Evolutionary conservation across 2,888 invertebrate species (phyloP).

Genomic region (Eupelmus urozonus): DNA sequence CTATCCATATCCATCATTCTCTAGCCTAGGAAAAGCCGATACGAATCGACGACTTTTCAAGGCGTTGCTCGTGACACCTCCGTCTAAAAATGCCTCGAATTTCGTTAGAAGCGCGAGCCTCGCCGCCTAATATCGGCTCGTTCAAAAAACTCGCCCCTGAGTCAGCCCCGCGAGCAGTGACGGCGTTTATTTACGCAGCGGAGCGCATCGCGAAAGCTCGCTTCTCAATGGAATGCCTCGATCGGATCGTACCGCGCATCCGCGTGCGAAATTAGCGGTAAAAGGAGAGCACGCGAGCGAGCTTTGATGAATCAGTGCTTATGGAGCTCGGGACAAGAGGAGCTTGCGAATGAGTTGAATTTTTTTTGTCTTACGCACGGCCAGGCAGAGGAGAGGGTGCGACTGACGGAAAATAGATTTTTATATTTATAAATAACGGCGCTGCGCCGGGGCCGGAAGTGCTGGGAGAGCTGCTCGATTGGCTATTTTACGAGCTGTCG

Average conservation of each 20-base stretch:
- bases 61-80: too few relatives aligned
- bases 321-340: too few relatives aligned
- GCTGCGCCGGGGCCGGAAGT: conserved; percentile 18
- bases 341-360: background rate
- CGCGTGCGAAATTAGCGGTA: too few relatives aligned
- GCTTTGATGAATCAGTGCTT: background rate
- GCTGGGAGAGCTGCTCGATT: conserved; percentile 3
- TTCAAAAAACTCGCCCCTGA: conserved; percentile 14
- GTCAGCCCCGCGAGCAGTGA: conserved; percentile 10
- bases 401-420: conserved; percentile 47
- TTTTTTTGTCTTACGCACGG: background rate
- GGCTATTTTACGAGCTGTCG: conserved; percentile 16
- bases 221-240: conserved; percentile 20
- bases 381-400: too few relatives aligned
- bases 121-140: too few relatives aligned
- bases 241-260: background rate
- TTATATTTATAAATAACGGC: conserved; percentile 27
- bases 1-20: too few relatives aligned
- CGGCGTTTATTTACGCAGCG: conserved; percentile 34
- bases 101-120: too few relatives aligned
- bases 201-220: background rate
- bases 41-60: too few relatives aligned
- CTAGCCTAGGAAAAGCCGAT: too few relatives aligned
- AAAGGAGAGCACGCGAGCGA: background rate
- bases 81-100: too few relatives aligned